Base-by-base conservation (phyloP, 2,888 invertebrate species). In the Allacma fusca region DNA sequence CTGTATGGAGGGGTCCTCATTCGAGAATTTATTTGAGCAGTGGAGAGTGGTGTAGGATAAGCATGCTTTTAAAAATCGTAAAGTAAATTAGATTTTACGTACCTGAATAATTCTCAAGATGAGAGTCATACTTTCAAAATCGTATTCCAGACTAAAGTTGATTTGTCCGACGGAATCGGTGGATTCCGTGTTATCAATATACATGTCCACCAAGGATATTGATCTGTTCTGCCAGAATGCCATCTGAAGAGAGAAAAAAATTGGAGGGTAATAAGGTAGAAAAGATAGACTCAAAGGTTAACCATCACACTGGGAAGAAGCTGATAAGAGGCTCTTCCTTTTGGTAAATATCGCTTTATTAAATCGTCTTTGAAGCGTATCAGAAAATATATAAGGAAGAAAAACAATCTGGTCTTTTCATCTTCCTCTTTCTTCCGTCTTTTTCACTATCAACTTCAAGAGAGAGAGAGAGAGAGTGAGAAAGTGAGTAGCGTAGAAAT, bases 111-210 rank as follows among this genome's bases (percentile, higher is more conserved):
- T 95, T 89, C 94, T 93, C 85, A 96, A 88, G 86, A 95, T 94
- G 85, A 96, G 91, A 81, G 95, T 96, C 80, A 94, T 95, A 85
- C 94, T 94, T 89, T 95, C 95, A 88, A 95, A 96, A 89, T 96
- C 95, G 87, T 96, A 96, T 87, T 96, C 95, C 87, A 96, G 88
- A 75, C 94, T 95, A 89, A 96, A 96, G 87, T 96, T 95, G 85
- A 96, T 96, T 88, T 96, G 95, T 75, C 96, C 96, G 84, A 96
- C 95, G 88, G 95, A 95, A 89, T 96, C 96, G 84, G 94, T 94
- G 0, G 95, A 93, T 87, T 96, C 96, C 79, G 94, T 92, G 88
- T 94, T 95, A 89, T 96, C 96, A 88, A 95, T 94, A 89, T 95
- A 95, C 94, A 96, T 96, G 87, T 95, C 95, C 87, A 95, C 94